These are phyloP conservation scores for Artibeus jamaicensis DNA, from an alignment of 2,797 vertebrate species.

Conservation along the genomic window DNA sequence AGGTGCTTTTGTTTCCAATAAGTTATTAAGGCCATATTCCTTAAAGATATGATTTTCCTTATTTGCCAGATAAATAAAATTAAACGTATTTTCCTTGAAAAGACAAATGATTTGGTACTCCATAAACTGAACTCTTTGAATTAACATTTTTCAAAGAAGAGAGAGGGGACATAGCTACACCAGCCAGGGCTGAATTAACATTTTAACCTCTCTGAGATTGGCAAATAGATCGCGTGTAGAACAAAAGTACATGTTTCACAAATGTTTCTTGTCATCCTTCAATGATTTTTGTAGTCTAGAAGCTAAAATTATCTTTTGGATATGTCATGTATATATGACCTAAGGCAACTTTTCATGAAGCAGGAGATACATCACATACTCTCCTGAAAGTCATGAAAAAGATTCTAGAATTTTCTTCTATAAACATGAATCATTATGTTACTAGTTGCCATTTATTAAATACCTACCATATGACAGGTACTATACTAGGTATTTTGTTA, in stretches of 20 bases:
- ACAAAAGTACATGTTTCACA: background rate
- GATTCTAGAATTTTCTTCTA: background rate
- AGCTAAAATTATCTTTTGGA: constrained; percentile 38
- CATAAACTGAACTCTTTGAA: constrained; percentile 9
- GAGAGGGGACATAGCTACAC: no score
- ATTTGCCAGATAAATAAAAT: constrained; percentile 34
- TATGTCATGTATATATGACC: background rate
- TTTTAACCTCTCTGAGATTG: constrained; percentile 32
- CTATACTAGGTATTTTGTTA: background rate
- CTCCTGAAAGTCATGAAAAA: background rate
- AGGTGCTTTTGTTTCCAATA: background rate
- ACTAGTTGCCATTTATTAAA: background rate
- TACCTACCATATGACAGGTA: background rate
- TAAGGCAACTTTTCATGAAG: constrained; percentile 35
- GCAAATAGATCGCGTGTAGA: constrained; percentile 2
- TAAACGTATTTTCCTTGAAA: background rate
- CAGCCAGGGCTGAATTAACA: constrained; percentile 2
- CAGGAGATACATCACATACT: background rate
- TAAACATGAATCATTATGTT: background rate
- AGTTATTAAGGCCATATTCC: background rate
- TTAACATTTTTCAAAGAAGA: constrained; percentile 37
- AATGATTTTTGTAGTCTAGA: constrained; percentile 35
- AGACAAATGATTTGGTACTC: background rate
- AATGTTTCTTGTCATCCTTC: background rate
- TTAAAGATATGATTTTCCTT: background rate